Evolutionary conservation across 1,140 invertebrate species (phyloP).

Genomic region (Propsilocerus akamusi): DNA sequence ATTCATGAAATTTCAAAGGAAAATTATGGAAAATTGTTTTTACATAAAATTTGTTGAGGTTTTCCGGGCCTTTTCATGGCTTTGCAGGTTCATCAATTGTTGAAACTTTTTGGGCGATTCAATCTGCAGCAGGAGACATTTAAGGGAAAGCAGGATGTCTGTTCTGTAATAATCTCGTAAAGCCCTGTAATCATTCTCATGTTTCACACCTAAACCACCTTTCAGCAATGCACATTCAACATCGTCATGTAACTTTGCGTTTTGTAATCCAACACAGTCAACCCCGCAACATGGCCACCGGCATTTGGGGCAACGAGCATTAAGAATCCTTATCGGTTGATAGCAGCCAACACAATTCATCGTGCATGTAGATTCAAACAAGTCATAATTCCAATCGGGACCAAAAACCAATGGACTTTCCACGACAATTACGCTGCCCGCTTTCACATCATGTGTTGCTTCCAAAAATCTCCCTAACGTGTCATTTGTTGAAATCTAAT

Average conservation of each 20-base stretch:
- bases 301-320: conserved; percentile 24
- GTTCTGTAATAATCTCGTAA: conserved; percentile 16
- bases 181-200: conserved; percentile 9
- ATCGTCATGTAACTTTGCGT: conserved; percentile 39
- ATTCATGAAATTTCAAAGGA: neutral
- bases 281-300: conserved; percentile 49
- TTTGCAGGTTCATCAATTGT: conserved; percentile 44
- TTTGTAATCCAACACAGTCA: conserved; percentile 36
- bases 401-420: conserved; percentile 50
- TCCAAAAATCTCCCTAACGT: conserved; percentile 44
- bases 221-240: conserved; percentile 48
- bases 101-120: conserved; percentile 41
- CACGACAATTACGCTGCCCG: conserved; percentile 43
- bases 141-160: conserved; percentile 43
- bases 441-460: conserved; percentile 40
- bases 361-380: conserved; percentile 14
- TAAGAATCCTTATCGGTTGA: conserved; percentile 16
- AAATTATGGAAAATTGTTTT: conserved; percentile 8
- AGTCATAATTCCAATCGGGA: conserved; percentile 34
- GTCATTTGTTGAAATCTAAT: conserved; percentile 16
- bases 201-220: conserved; percentile 23
- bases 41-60: conserved; percentile 50
- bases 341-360: conserved; percentile 40
- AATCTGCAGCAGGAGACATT: conserved; percentile 44
- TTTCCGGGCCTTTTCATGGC: conserved; percentile 43